These are phyloP conservation scores for Eupsilia transversa DNA, from an alignment of 2,888 invertebrate species.

Conservation along the genomic window DNA sequence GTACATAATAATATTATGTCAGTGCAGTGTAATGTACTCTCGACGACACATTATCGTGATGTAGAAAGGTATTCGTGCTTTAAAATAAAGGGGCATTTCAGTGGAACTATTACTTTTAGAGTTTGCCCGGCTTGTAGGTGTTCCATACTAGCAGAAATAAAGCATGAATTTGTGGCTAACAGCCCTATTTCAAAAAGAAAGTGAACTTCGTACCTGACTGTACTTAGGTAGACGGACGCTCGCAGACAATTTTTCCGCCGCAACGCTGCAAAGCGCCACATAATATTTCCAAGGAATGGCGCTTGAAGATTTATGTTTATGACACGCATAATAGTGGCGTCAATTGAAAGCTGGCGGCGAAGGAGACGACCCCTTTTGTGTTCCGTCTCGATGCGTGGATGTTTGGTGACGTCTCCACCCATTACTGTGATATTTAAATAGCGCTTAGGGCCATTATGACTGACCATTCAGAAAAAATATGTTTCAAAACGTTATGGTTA, in stretches of 20 bases:
- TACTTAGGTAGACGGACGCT: conserved; percentile 55
- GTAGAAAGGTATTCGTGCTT: conserved; percentile 69
- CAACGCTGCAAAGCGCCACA: conserved; percentile 71
- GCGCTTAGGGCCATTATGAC: conserved; percentile 70
- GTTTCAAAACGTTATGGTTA: conserved; percentile 47
- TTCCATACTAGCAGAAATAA: conserved; percentile 48
- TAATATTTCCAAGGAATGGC: conserved; percentile 74
- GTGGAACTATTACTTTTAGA: conserved; percentile 65
- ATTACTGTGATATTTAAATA: conserved; percentile 76
- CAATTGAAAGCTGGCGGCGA: conserved; percentile 75
- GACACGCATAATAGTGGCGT: conserved; percentile 78
- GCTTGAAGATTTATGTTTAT: conserved; percentile 79
- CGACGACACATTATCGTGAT: conserved; percentile 71
- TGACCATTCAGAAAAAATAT: conserved; percentile 63
- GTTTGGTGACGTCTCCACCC: conserved; percentile 69
- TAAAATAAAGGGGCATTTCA: conserved; percentile 68
- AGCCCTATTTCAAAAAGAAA: conserved; percentile 52
- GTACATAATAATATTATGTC: conserved; percentile 74
- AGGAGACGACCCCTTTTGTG: conserved; percentile 72
- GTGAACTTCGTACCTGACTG: conserved; percentile 59
- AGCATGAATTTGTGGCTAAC: conserved; percentile 54
- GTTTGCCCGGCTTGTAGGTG: conserved; percentile 43
- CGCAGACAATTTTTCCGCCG: conserved; percentile 72
- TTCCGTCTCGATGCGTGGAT: conserved; percentile 66
- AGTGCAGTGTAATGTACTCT: conserved; percentile 73